A percentile compares a stretch with the other conserved stretches of the same genome.
Conservation (phyloP, 2,888 invertebrate species). For the Panopea generosa region DNA sequence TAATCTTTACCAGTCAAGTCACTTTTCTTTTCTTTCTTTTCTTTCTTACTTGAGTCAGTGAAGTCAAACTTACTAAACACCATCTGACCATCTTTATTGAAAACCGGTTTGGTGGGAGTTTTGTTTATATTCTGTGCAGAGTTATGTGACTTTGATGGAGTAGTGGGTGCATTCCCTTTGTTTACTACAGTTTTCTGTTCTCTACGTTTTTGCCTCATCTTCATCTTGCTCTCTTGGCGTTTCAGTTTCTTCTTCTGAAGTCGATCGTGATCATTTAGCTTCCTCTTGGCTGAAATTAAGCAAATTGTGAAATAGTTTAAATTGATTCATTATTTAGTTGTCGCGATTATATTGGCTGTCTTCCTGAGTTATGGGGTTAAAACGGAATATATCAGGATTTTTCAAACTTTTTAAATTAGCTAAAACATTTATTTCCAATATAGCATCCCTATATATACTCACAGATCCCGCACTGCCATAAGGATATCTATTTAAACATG, state of each 20-base stretch:
- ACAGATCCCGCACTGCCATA: no score
- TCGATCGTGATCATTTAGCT: constrained; percentile 44
- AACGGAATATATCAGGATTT: no score
- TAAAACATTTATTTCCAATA: no score
- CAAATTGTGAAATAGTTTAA: not conserved
- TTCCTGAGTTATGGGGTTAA: no score
- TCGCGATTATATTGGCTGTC: no score
- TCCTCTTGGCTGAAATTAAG: constrained; percentile 48
- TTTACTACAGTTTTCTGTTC: constrained; percentile 65
- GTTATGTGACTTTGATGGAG: constrained; percentile 10
- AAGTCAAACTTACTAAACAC: constrained; percentile 98
- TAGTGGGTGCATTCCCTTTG: constrained; percentile 26
- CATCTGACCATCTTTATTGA: constrained; percentile 93
- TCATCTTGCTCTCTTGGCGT: constrained; percentile 66
- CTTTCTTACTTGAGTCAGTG: constrained; percentile 86
- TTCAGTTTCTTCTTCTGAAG: constrained; percentile 64
- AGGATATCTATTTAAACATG: no score
- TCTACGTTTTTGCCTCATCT: constrained; percentile 65
- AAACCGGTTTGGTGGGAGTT: constrained; percentile 70
- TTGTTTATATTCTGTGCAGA: constrained; percentile 20
- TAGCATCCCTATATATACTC: no score
- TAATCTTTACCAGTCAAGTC: constrained; percentile 89
- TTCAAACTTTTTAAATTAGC: no score
- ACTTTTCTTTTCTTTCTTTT: constrained; percentile 87
- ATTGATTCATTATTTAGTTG: no score